Evolutionary conservation across 2,888 invertebrate species (phyloP), one percentile per base, ranked within the genome.

Genomic region (Drosophila limbata): DNA sequence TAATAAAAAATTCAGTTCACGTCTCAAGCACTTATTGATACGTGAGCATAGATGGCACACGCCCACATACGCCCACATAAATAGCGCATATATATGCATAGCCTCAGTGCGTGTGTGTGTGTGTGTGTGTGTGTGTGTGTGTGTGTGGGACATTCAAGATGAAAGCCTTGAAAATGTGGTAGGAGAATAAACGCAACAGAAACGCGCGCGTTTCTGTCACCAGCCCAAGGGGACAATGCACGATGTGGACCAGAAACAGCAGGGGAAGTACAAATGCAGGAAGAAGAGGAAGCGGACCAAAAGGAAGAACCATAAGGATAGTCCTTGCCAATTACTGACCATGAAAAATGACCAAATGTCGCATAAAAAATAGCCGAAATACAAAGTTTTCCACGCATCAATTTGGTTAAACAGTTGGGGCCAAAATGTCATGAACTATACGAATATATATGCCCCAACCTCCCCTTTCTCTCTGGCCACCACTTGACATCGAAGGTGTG

Each of bases 11-110:
- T 84, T 89, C 84, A 85, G 88, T 79, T 65, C 84, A 84, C 84
- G 84, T 84, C 85, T 77, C 77, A 79, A 84, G 84, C 89, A 89
- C 84, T 84, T 84, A 84, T 84, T 84, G 84, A 84, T 84, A 84
- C 84, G 84, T 84, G 84, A 84, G 84, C 89, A 84, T 84, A 84
- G 89, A 84, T 84, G 84, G 40, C 59, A 80, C 75, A 77, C 73
- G 61, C 74, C 35, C 68, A 37, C 64, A 48, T 40, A 66, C 81
- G 64, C 53, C 56, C 66, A 51, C 71, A 84, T 84, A 87, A 79
- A 82, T 69, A 76, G 82, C 73, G 77, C 66, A 81, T 88, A 77
- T 81, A 81, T 86, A 82, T 82, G 82, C 82, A 88, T 85, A 52
- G 52, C 69, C 53, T 53, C 57, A n/a, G 3, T 51, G 19, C 50